Evolutionary conservation across 2,888 invertebrate species (phyloP), one percentile per base, ranked within the genome.

Genomic region (Ramazzottius varieornatus): DNA sequence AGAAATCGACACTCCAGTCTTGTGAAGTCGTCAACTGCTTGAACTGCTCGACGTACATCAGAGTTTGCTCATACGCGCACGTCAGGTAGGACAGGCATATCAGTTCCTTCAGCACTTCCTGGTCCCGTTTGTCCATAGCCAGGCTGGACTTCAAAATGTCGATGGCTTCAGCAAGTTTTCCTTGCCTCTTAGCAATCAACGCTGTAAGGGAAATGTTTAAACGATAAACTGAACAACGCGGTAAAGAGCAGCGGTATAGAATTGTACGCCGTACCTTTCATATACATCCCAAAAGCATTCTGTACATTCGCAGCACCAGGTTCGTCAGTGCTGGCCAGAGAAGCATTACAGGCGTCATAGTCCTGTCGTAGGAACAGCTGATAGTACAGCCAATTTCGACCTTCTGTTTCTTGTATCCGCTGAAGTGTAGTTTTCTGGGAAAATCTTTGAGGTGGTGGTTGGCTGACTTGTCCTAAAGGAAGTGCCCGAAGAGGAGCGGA

Each of bases 261-360:
- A n/a, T n/a, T n/a, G n/a, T n/a, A n/a, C n/a, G n/a, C n/a, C 54
- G 8, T 16, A 54, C 54, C 54, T 54, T 54, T 54, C 54, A 54
- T 54, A 29, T 24, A 54, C 4, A 54, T 29, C 4, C 20, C 54
- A 54, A 16, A 54, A 16, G 54, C 24, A 8, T 24, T 29, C 29
- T 54, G 54, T 8, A 54, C 54, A 8, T 20, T 20, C 40, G 54
- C n/a, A 29, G 40, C 8, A 20, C 20, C 20, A 13, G 54, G 29
- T 54, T 13, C 54, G 4, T 54, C 54, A 29, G n/a, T 24, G 20
- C 16, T 54, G 20, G 54, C 54, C 4, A 54, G 29, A n/a, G 54
- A 54, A 29, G 24, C 29, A 54, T 29, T 29, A 29, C 54, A 54
- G 13, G 54, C 54, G 29, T 54, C 54, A 29, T 16, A 54, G 24